Base-by-base conservation (phyloP, 1,140 invertebrate genomes). In the Pachyrhynchus sulphureomaculatus region DNA sequence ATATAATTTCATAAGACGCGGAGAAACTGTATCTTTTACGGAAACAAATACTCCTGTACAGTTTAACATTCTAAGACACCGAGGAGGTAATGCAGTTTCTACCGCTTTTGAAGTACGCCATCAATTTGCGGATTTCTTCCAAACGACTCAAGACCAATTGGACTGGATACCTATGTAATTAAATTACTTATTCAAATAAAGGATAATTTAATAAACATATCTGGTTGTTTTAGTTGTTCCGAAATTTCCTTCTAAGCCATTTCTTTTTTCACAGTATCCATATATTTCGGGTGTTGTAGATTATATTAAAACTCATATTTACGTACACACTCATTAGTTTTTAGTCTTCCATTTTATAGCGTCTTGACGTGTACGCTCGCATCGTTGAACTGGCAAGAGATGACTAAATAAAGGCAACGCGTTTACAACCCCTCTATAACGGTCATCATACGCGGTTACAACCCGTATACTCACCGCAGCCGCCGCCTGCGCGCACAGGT, bases 271-370 rank as follows among this genome's bases (percentile, higher is more conserved):
- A 26, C 26, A 26, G 15, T 20, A 54, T 54, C 36, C 52, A 26
- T 54, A 54, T 54, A 54, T 29, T 54, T 54, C 20, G 52, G 52
- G 18, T 54, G 52, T 20, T 54, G 34, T 26, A 54, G 18, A 54
- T 54, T 54, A 26, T 54, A 54, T n/a, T 41, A 17, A 42, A 54
- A 54, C 17, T 54, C 52, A 21, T 53, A 53, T n/a, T 17, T 33
- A 13, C 23, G 15, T n/a, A 51, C 32, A 51, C 20, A 8, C 33
- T 51, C 48, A 51, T 51, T 51, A 51, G 18, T 36, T 51, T 51
- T 51, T 51, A 23, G 17, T 51, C 48, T 10, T 51, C 48, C 29
- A 51, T 51, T 29, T 51, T 36, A 17, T 5, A 39, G 5, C 15
- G 37, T 39, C 5, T 39, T n/a, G n/a, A 39, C 37, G 37, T 13